A percentile compares a stretch with the other conserved stretches of the same genome.
phyloP scores from a whole-genome alignment of 2,888 invertebrate genomes.

The Synergus gifuensis region DNA sequence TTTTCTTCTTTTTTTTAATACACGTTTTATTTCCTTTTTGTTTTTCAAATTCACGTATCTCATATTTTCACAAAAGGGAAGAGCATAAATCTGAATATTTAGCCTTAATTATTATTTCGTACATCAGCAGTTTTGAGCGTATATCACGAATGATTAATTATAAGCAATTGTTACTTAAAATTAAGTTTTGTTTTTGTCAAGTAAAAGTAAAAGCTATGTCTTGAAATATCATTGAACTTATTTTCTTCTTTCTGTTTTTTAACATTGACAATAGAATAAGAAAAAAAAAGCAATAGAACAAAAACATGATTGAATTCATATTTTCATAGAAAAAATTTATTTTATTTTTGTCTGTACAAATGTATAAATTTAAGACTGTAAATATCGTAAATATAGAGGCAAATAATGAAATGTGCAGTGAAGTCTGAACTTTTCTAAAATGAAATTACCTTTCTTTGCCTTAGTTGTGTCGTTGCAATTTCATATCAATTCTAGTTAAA shows the following conservation, averaged over 20 bases:
- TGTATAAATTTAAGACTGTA: slow-evolving; percentile 22
- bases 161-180: neutral
- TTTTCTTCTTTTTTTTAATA: neutral
- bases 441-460: neutral
- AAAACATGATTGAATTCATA: neutral
- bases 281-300: neutral
- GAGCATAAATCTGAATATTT: neutral
- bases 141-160: neutral
- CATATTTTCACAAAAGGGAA: neutral
- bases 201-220: neutral
- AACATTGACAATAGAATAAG: neutral
- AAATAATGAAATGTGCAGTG: neutral
- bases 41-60: neutral
- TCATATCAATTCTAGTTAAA: neutral
- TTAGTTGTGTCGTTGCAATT: slow-evolving; percentile 32
- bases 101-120: neutral
- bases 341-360: slow-evolving; percentile 5
- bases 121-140: slow-evolving; percentile 1
- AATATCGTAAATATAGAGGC: slow-evolving; percentile 37
- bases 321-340: neutral
- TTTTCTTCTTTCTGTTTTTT: neutral
- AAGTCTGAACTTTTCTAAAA: slow-evolving; percentile 7
- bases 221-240: neutral
- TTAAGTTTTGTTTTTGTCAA: neutral
- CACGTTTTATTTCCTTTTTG: neutral